A percentile compares a stretch with the other conserved stretches of the same genome.
phyloP scores from a whole-genome alignment of 1,140 invertebrate species.

The Drosophila sp. region DNA sequence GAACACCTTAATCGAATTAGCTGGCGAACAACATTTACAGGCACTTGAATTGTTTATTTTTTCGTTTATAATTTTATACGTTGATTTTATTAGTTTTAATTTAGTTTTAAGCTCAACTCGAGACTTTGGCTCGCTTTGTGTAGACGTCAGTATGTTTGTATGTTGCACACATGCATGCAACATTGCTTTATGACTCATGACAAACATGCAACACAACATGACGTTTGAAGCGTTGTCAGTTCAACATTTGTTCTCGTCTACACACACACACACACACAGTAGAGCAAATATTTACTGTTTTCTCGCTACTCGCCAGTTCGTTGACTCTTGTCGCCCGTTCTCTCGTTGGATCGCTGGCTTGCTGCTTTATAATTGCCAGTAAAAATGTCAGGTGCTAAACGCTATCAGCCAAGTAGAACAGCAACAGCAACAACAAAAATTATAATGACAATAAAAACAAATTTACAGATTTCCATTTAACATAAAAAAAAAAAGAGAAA shows the following conservation, averaged over 20 bases:
- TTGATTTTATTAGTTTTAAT: slow-evolving; percentile 69
- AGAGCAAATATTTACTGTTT: slow-evolving; percentile 51
- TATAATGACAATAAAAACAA: slow-evolving; percentile 81
- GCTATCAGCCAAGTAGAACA: slow-evolving; percentile 78
- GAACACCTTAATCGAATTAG: slow-evolving; percentile 9
- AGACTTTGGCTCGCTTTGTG: slow-evolving; percentile 48
- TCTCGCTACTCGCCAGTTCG: slow-evolving; percentile 58
- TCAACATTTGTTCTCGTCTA: slow-evolving; percentile 29
- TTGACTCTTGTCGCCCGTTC: slow-evolving; percentile 10
- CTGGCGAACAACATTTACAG: background rate
- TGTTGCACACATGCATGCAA: slow-evolving; percentile 62
- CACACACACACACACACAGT: slow-evolving; percentile 6
- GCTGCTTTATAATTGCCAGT: slow-evolving; percentile 73
- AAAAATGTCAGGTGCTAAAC: slow-evolving; percentile 81
- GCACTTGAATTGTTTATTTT: slow-evolving; percentile 31
- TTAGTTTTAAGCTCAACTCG: slow-evolving; percentile 66
- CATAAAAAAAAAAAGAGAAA: slow-evolving; percentile 40
- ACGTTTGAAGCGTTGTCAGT: slow-evolving; percentile 38
- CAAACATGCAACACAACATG: slow-evolving; percentile 70
- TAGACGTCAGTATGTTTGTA: background rate
- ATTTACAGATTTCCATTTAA: slow-evolving; percentile 79
- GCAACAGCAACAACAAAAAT: slow-evolving; percentile 45
- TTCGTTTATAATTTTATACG: background rate
- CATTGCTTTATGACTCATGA: slow-evolving; percentile 80
- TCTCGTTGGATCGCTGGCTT: background rate